Conservation (phyloP, 2,888 invertebrate genomes). For the Muscina levida region DNA sequence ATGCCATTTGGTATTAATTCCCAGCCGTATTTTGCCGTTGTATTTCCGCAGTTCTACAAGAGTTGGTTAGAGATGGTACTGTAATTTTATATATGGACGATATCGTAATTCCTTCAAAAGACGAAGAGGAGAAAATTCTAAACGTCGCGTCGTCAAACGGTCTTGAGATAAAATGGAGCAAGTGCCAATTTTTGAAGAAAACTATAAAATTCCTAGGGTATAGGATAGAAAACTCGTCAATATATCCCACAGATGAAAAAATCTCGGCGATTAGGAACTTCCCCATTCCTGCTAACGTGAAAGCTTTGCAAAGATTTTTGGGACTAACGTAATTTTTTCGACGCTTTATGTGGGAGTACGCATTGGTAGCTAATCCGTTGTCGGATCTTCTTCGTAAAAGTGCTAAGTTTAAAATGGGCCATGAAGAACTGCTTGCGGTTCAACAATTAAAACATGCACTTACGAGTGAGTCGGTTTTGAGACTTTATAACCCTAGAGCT, state of each 20-base stretch:
- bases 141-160: no score
- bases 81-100: constrained; percentile 60
- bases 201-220: no score
- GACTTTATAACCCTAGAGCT: neutral
- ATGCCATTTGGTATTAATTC: constrained; percentile 60
- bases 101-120: constrained; percentile 22
- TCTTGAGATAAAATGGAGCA: no score
- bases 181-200: no score
- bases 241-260: no score
- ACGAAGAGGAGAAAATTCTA: no score
- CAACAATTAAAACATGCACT: constrained; percentile 13
- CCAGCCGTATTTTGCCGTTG: constrained; percentile 49
- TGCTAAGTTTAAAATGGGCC: constrained; percentile 34
- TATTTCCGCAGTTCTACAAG: constrained; percentile 29
- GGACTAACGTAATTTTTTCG: constrained; percentile 60
- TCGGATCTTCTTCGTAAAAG: constrained; percentile 44
- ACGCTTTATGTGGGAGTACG: constrained; percentile 40
- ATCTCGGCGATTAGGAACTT: neutral
- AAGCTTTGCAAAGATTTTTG: constrained; percentile 51
- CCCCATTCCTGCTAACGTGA: constrained; percentile 33
- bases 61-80: constrained; percentile 18
- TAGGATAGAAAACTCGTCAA: no score
- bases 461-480: constrained; percentile 28
- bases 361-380: constrained; percentile 46
- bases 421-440: constrained; percentile 26